Evolutionary conservation across 1,140 invertebrate genomes (phyloP).

Genomic region (Maniola jurtina): DNA sequence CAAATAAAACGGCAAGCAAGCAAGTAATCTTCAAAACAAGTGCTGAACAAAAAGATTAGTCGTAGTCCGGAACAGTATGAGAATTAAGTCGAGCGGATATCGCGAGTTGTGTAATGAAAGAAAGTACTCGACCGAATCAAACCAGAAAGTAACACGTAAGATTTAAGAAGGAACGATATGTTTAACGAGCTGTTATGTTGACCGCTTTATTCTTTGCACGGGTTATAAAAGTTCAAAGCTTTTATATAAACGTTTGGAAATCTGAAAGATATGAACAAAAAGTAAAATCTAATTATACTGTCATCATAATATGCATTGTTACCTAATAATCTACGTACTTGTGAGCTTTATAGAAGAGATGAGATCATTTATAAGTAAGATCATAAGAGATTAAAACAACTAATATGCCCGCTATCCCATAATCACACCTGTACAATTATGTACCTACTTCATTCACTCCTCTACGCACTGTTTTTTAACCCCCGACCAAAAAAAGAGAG

Average conservation of each 20-base stretch:
- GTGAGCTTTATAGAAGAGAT: no score
- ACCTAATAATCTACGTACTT: no score
- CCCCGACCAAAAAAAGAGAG: no score
- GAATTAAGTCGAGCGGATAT: slow-evolving; percentile 42
- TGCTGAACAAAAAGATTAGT: slow-evolving; percentile 47
- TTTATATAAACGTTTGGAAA: neutral
- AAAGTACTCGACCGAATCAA: slow-evolving; percentile 44
- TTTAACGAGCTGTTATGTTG: slow-evolving; percentile 21
- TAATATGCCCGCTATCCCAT: no score
- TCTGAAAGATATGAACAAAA: no score
- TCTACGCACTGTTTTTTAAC: no score
- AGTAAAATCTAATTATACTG: no score
- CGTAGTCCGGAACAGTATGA: slow-evolving; percentile 34
- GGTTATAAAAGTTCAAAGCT: slow-evolving; percentile 2
- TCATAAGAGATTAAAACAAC: no score
- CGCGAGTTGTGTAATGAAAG: slow-evolving; percentile 44
- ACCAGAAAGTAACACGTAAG: slow-evolving; percentile 33
- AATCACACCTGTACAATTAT: no score
- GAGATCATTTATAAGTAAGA: no score
- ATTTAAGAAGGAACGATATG: slow-evolving; percentile 18
- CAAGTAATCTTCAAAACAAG: slow-evolving; percentile 39
- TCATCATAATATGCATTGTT: no score
- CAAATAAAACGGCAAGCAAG: slow-evolving; percentile 31
- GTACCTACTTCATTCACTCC: no score
- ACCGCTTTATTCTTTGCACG: neutral